Conservation (phyloP, 2,113 vertebrate genomes). For the Podiceps cristatus region DNA sequence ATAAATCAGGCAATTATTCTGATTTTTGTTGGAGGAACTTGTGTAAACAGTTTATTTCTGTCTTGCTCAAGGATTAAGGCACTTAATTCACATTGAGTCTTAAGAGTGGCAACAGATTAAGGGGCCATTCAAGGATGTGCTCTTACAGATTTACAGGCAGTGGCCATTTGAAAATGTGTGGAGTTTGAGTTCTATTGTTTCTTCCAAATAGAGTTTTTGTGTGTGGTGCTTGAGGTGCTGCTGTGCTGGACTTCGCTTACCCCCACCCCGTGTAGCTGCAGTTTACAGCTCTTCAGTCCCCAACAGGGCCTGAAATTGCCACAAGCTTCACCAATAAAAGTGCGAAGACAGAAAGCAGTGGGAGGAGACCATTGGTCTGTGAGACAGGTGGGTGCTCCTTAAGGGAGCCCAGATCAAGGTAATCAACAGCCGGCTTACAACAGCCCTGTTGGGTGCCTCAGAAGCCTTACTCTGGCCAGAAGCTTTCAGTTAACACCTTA, state of each 20-base stretch:
- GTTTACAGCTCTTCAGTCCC: neutral
- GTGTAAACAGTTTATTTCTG: neutral
- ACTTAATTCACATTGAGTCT: neutral
- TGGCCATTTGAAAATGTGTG: neutral
- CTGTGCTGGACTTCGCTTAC: neutral
- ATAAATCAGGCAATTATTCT: neutral
- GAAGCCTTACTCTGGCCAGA: neutral
- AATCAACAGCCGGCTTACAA: no score
- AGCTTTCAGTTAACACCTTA: neutral
- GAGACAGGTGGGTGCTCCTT: neutral
- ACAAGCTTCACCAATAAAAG: no score
- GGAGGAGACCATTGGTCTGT: neutral
- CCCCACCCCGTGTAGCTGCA: rapidly evolving
- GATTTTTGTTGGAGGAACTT: neutral
- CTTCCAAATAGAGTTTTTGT: neutral
- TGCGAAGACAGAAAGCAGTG: neutral
- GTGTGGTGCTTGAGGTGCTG: neutral
- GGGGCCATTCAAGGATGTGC: neutral
- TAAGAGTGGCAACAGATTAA: neutral
- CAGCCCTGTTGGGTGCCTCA: neutral
- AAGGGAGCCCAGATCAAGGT: neutral
- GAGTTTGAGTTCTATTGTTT: neutral
- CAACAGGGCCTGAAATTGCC: neutral
- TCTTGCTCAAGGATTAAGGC: neutral
- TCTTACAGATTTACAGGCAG: neutral